phyloP scores from a whole-genome alignment of 1,140 invertebrate genomes.

The Scaptodrosophila lebanonensis region DNA sequence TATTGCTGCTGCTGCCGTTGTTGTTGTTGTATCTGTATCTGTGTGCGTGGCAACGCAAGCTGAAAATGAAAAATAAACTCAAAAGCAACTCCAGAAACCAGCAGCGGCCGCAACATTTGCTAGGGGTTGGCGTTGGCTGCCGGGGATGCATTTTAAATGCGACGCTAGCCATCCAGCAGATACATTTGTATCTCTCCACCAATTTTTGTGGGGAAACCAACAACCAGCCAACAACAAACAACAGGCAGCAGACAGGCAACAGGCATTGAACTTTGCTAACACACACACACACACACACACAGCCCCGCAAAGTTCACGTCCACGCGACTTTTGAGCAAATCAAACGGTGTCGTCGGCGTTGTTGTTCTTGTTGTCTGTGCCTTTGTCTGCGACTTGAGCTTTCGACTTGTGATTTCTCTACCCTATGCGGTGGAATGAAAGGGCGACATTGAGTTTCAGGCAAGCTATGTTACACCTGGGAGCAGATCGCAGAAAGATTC shows the following conservation, averaged over 20 bases:
- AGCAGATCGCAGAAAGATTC: no score
- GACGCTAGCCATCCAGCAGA: constrained; percentile 1
- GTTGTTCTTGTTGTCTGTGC: no score
- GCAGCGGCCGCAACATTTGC: constrained; percentile 32
- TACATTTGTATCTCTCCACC: constrained; percentile 14
- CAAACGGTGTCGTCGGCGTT: no score
- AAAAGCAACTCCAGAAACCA: constrained; percentile 21
- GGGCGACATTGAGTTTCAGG: no score
- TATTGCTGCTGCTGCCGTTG: constrained; percentile 7
- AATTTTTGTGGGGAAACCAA: constrained; percentile 18
- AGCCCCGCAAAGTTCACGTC: no score
- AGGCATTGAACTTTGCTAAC: no score
- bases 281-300: no score
- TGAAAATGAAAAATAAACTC: constrained; percentile 54
- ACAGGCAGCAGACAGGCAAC: constrained; percentile 31
- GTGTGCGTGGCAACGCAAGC: constrained; percentile 37
- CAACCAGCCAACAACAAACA: background rate
- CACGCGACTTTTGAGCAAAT: no score
- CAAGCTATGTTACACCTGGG: no score
- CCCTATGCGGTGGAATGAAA: no score
- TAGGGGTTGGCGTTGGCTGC: constrained; percentile 47
- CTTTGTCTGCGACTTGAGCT: constrained; percentile 23
- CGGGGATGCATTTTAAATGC: no score
- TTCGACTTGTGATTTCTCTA: no score
- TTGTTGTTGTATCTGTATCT: constrained; percentile 10